phyloP scores from a whole-genome alignment of 2,888 invertebrate genomes.

The Desoria tigrina region DNA sequence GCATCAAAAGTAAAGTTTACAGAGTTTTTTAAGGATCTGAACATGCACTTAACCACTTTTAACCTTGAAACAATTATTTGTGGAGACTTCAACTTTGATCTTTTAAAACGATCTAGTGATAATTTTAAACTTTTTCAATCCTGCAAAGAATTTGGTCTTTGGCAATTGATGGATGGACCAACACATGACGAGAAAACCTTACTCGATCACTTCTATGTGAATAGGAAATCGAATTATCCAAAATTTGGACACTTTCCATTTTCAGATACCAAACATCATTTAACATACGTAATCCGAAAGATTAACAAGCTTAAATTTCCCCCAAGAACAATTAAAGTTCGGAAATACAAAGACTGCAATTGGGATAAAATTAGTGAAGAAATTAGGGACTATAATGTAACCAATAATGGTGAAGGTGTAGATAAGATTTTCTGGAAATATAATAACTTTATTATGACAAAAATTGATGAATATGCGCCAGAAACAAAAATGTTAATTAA shows the following conservation, averaged over 20 bases:
- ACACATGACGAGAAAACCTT: background rate
- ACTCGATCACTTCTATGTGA: conserved; percentile 9
- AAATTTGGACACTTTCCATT: conserved; percentile 8
- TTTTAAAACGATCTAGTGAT: background rate
- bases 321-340: too few relatives aligned
- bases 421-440: too few relatives aligned
- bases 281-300: too few relatives aligned
- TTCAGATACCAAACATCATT: background rate
- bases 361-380: too few relatives aligned
- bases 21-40: background rate
- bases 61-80: background rate
- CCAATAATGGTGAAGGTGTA: too few relatives aligned
- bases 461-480: too few relatives aligned
- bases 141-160: background rate
- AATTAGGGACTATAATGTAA: too few relatives aligned
- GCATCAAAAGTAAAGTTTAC: background rate
- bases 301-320: too few relatives aligned
- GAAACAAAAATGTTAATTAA: too few relatives aligned
- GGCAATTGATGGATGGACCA: background rate
- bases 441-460: too few relatives aligned
- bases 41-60: background rate
- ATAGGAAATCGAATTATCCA: background rate
- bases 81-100: conserved; percentile 8
- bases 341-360: too few relatives aligned
- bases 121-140: background rate